Conservation (phyloP, 1,140 invertebrate genomes). For the Lamellibrachia luymesi region DNA sequence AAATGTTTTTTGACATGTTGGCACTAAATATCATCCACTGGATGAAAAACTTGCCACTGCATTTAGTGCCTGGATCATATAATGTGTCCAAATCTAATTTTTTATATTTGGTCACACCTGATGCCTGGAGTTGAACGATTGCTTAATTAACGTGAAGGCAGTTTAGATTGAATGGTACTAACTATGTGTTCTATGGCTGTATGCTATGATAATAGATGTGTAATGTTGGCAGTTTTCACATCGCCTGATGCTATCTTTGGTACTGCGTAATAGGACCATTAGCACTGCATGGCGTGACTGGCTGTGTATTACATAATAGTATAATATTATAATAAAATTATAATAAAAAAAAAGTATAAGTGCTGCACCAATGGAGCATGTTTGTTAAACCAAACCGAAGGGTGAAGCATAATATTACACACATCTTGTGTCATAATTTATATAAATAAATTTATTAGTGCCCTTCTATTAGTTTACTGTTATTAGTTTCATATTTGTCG, state of each 20-base stretch:
- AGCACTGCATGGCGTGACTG: not conserved
- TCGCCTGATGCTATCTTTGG: not conserved
- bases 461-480: no score
- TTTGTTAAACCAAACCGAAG: no score
- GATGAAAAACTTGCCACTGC: not conserved
- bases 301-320: not conserved
- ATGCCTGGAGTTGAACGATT: not conserved
- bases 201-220: not conserved
- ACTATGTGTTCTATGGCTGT: not conserved
- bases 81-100: not conserved
- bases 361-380: no score
- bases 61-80: not conserved
- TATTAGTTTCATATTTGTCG: not conserved
- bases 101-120: not conserved
- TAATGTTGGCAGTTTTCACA: not conserved
- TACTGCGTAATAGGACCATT: not conserved
- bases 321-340: not conserved
- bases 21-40: not conserved
- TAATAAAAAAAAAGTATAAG: no score
- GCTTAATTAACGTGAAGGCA: not conserved
- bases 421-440: no score
- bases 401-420: no score
- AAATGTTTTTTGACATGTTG: not conserved
- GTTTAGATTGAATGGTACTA: not conserved
- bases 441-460: no score